Base-by-base conservation (phyloP, 2,888 invertebrate genomes). In the Meganola albula region DNA sequence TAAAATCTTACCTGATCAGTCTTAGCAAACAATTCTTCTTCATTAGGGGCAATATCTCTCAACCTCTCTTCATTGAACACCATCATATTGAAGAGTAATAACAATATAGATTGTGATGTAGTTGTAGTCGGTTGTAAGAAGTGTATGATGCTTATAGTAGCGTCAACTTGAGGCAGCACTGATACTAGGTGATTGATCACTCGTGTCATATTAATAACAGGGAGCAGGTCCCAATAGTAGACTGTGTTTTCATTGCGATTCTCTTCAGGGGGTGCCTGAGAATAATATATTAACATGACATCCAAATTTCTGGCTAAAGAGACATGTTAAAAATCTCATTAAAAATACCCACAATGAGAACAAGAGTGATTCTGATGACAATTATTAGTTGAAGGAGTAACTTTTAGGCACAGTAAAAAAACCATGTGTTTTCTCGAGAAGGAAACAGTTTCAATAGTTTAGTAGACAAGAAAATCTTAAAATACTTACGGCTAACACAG, bases 151-250 rank as follows among this genome's bases (percentile, higher is more conserved):
- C 39, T 68, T 18, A 76, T 54, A 0, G 40, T 49, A 2, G 44
- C 34, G 1, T 48, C 45, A 1, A 61, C 49, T 38, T 71, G 60
- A 0, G 70, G 70, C 52, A 67, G 62, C 2, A 56, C 49, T 0
- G 67, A 58, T 0, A 74, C 44, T 1, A 80, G 26, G 27, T 77
- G 64, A 39, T 77, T 80, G 11, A 74, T 54, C 0, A 77, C 67
- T 8, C 83, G 60, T 0, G 68, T 76, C 57, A 73, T 62, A 48
- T 84, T 82, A 27, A 84, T 75, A 0, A 82, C 63, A 0, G 84
- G 82, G 1, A 83, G 36, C 1, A 85, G 50, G 34, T 85, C 84
- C 62, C 71, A 62, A 45, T 83, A 85, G 51, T 82, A 83, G 0
- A 46, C 27, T 0, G 60, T 57, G 31, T 78, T 72, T n/a, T 77